phyloP scores from a whole-genome alignment of 2,113 vertebrate species.

The Brienomyrus brachyistius region DNA sequence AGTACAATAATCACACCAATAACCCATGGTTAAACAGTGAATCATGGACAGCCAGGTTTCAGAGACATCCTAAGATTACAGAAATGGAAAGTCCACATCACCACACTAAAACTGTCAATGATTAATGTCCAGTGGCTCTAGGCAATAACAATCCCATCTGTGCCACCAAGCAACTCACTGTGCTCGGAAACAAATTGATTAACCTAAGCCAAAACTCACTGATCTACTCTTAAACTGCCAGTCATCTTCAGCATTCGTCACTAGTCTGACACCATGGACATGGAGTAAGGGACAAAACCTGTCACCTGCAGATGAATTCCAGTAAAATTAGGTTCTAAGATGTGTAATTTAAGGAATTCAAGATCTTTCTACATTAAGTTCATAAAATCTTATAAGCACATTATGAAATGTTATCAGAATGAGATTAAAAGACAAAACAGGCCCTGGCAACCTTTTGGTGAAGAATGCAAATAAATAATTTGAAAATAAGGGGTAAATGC shows the following conservation, averaged over 20 bases:
- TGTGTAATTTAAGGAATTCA: neutral
- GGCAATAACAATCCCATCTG: neutral
- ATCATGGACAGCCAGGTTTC: neutral
- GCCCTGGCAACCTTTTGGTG: neutral
- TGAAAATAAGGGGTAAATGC: neutral
- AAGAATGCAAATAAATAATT: neutral
- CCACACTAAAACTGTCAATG: neutral
- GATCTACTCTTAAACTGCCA: neutral
- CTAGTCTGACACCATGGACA: neutral
- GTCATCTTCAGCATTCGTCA: neutral
- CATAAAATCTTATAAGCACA: neutral
- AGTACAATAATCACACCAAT: neutral
- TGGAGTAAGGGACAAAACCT: neutral
- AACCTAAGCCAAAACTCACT: neutral
- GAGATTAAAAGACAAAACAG: neutral
- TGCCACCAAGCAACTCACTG: neutral
- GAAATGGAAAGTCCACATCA: neutral
- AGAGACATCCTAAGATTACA: neutral
- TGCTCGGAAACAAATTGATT: neutral
- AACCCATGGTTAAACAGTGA: neutral
- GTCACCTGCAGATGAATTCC: neutral
- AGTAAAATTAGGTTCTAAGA: neutral
- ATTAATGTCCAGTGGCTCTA: neutral
- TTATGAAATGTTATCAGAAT: neutral
- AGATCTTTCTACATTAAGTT: neutral